Evolutionary conservation across 1,140 invertebrate species (phyloP).

Genomic region (Zophobas atratus): DNA sequence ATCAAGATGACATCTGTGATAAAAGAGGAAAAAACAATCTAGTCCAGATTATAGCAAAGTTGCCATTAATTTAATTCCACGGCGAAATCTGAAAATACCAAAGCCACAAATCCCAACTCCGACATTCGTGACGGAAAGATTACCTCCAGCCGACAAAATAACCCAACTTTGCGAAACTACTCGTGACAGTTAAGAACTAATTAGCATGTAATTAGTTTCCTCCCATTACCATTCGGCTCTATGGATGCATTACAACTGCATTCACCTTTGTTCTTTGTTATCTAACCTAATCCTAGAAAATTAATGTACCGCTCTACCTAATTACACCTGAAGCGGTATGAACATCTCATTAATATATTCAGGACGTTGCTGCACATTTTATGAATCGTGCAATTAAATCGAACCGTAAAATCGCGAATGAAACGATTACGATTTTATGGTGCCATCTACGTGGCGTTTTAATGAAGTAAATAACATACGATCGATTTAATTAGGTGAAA

Average conservation of each 20-base stretch:
- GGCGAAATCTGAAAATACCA: no score
- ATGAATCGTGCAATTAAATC: conserved; percentile 33
- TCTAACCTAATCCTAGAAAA: neutral
- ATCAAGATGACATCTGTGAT: conserved; percentile 5
- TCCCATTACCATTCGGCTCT: neutral
- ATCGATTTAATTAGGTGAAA: conserved; percentile 36
- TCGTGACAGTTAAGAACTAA: neutral
- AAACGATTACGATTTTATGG: conserved; percentile 27
- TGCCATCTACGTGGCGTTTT: conserved; percentile 28
- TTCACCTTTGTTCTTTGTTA: neutral
- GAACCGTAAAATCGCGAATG: conserved; percentile 21
- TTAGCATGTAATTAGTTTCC: neutral
- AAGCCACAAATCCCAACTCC: neutral
- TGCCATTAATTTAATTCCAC: no score
- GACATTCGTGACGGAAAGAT: neutral
- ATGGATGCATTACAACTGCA: neutral
- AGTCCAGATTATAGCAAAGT: no score
- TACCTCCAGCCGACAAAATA: neutral
- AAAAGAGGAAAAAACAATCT: neutral
- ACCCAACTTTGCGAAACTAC: neutral
- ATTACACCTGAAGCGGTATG: neutral
- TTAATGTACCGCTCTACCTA: neutral
- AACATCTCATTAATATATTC: conserved; percentile 14
- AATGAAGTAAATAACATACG: conserved; percentile 32
- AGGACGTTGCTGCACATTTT: conserved; percentile 21